Evolutionary conservation across 2,797 vertebrate genomes (phyloP), one percentile per base, ranked within the genome.

Genomic region (Epinephelus awoara): DNA sequence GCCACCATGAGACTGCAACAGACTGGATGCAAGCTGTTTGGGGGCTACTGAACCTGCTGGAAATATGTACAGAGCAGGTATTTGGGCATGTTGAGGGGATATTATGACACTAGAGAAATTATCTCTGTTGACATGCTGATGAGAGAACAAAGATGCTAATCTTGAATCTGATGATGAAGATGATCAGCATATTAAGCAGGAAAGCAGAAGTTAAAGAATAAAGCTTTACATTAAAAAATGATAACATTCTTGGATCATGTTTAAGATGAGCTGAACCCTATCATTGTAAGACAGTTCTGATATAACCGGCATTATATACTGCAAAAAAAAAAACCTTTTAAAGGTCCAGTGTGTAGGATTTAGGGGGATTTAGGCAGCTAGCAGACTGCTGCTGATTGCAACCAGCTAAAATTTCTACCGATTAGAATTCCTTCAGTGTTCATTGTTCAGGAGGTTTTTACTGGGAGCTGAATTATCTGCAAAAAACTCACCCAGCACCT

Each of bases 21-120:
- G 72, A 69, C 72, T 68, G 77, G 70, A 81, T 67, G 70, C 79
- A 82, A 72, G 79, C 84, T 88, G 79, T 63, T 74, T 51, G 68
- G 54, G 67, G 25, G 38, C 54, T 47, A 34, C 68, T 46, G 44
- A 83, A 75, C 77, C 79, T 79, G 54, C 63, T 50, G 72, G 59
- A 78, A 55, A 59, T 25, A 67, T 63, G 34, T 15, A 19, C 58
- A 55, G 49, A 72, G 49, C 42, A 62, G 49, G 23, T 66, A 46
- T 64, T 29, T 57, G 5, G 47, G 19, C 40, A 59, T 38, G 49
- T 44, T 67, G 6, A 47, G 34, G 8, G 15, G 25, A 66, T 51
- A 38, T 46, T 42, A 21, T 29, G 29, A 54, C 38, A 38, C 11
- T 40, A 27, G 10, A 72, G 40, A n/a, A 29, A 51, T n/a, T 29